Evolutionary conservation across 2,888 invertebrate species (phyloP).

Genomic region (Troides aeacus): DNA sequence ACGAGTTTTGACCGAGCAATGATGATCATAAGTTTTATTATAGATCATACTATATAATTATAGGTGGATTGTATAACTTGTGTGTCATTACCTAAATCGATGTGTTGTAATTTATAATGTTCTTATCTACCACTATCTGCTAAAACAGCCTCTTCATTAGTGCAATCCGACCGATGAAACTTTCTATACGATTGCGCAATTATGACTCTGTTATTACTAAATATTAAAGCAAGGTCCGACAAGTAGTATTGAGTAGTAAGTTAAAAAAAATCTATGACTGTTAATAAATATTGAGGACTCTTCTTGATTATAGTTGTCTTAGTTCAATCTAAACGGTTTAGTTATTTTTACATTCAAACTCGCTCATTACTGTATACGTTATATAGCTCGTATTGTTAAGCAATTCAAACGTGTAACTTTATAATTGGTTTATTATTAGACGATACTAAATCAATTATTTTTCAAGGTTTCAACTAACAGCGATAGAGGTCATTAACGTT

Average conservation of each 20-base stretch:
- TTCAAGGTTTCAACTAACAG: too few relatives aligned
- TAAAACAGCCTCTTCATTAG: slow-evolving; percentile 26
- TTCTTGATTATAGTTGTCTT: too few relatives aligned
- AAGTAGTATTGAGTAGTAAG: not conserved
- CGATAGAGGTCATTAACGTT: too few relatives aligned
- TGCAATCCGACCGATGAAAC: slow-evolving; percentile 35
- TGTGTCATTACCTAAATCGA: slow-evolving; percentile 19
- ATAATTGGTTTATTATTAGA: too few relatives aligned
- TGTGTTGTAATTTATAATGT: slow-evolving; percentile 26
- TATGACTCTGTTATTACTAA: slow-evolving; percentile 58
- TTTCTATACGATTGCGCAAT: slow-evolving; percentile 51
- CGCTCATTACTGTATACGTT: too few relatives aligned
- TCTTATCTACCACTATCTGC: slow-evolving; percentile 20
- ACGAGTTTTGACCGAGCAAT: not conserved
- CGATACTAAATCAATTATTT: too few relatives aligned
- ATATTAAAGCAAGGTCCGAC: slow-evolving; percentile 40
- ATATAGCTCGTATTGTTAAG: too few relatives aligned
- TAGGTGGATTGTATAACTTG: slow-evolving; percentile 11
- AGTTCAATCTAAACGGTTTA: too few relatives aligned
- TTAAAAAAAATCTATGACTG: too few relatives aligned
- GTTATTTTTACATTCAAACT: too few relatives aligned
- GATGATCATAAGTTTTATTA: not conserved
- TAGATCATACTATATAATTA: slow-evolving; percentile 12
- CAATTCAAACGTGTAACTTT: too few relatives aligned
- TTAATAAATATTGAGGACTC: too few relatives aligned